Base-by-base conservation (phyloP, 1,140 invertebrate species). In the Rhopalosiphum padi region DNA sequence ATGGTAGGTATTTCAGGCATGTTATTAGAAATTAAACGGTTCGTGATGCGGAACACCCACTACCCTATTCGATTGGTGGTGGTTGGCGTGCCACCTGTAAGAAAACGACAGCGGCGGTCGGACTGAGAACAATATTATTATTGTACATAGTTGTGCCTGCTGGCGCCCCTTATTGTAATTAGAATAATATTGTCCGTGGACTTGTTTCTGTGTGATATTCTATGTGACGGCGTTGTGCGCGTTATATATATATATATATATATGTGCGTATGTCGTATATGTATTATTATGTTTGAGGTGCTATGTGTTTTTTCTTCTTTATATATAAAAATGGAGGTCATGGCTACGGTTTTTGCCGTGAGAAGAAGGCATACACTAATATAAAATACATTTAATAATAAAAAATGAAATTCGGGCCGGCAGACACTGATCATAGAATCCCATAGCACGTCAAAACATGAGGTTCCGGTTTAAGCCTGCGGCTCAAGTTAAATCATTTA, bases 291-390 rank as follows among this genome's bases (percentile, higher is more conserved):
- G 83, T 43, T 86, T 86, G 3, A 86, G 30, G 43, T 15, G 11
- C 23, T 87, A 18, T 46, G 21, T 8, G 0, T 89, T 53, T 53
- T 88, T 53, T 89, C n/a, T 88, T 86, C n/a, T 88, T 23, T 21
- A 53, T 30, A 18, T 77, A 77, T 18, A 86, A 23, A 46, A 89
- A 53, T 89, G 22, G 87, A 89, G 88, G 88, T 89, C 51, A 55
- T 23, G 51, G 87, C 46, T 37, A 25, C 22, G 21, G n/a, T 37
- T 89, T n/a, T 68, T 68, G 30, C 51, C 35, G 48, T 25, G 46
- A 53, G 35, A 53, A 53, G 41, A 89, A 53, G 46, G 30, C 6
- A 77, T 77, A 77, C 60, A 87, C 11, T 25, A 46, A 87, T 51
- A 51, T n/a, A 35, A 43, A 88, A 18, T 41, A 30, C 23, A 86